These are phyloP conservation scores for Chironomus tentans DNA, from an alignment of 2,888 invertebrate species.

Conservation along the genomic window DNA sequence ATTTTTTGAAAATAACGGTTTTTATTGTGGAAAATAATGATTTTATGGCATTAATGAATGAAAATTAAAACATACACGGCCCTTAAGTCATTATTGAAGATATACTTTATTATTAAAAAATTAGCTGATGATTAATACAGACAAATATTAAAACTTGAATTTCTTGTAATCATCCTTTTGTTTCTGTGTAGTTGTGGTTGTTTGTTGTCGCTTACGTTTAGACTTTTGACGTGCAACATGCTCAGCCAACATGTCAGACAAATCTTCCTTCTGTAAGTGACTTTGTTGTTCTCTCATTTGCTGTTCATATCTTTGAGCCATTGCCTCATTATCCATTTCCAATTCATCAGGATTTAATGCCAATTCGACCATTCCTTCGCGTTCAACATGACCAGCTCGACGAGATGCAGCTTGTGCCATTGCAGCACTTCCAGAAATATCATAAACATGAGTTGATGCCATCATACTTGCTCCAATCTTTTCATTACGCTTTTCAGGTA, in stretches of 20 bases:
- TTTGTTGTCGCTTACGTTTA: slow-evolving; percentile 85
- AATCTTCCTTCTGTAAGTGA: slow-evolving; percentile 82
- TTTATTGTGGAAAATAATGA: no score
- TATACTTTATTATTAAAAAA: no score
- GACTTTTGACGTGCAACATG: slow-evolving; percentile 95
- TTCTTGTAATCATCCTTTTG: slow-evolving; percentile 96
- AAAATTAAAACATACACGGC: no score
- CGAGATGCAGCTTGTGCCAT: slow-evolving; percentile 41
- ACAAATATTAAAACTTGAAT: slow-evolving; percentile 79
- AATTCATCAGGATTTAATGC: slow-evolving; percentile 95
- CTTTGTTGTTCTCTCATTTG: slow-evolving; percentile 90
- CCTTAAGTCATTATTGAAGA: no score
- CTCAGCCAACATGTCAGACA: slow-evolving; percentile 97
- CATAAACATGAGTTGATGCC: slow-evolving; percentile 98
- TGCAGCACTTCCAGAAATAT: slow-evolving; percentile 62
- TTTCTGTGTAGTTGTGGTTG: slow-evolving; percentile 75
- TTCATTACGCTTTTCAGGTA: slow-evolving; percentile 90
- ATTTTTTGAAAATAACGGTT: no score
- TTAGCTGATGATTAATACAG: neutral
- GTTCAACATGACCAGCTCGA: slow-evolving; percentile 42
- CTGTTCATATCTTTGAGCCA: slow-evolving; percentile 93
- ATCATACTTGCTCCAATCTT: slow-evolving; percentile 88
- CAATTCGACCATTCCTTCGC: slow-evolving; percentile 75
- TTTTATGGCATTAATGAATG: no score
- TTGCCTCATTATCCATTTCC: slow-evolving; percentile 90